Conservation (phyloP, 2,797 vertebrate genomes). For the Vespertilio murinus region DNA sequence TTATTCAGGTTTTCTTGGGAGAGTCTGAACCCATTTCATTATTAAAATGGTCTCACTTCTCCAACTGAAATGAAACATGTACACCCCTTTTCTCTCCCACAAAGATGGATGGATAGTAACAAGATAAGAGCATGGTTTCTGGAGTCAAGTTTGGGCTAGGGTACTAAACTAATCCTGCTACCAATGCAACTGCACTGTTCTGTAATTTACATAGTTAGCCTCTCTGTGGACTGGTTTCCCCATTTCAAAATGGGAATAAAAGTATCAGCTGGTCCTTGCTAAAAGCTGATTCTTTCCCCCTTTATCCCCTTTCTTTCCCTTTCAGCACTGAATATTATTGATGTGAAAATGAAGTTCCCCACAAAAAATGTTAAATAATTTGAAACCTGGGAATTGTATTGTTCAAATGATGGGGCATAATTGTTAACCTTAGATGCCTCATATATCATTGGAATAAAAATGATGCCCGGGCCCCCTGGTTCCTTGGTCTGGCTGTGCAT, state of each 20-base stretch:
- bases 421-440: conserved; percentile 42
- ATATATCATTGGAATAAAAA: conserved; percentile 23
- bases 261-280: background rate
- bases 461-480: background rate
- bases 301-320: background rate
- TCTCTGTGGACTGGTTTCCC: background rate
- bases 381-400: conserved; percentile 18
- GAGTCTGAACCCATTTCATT: conserved; percentile 21
- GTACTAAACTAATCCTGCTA: background rate
- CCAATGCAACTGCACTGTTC: background rate
- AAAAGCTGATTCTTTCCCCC: background rate
- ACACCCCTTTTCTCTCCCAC: background rate
- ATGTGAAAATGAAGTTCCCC: conserved; percentile 20
- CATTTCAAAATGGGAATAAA: conserved; percentile 6
- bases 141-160: background rate
- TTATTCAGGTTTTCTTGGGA: conserved; percentile 39
- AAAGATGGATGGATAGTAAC: background rate
- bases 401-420: conserved; percentile 22
- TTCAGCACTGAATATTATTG: conserved; percentile 22
- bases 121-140: background rate
- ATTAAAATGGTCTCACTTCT: conserved; percentile 42
- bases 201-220: background rate
- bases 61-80: conserved; percentile 24
- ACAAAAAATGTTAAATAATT: conserved; percentile 44
- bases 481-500: conserved; percentile 30